Conservation (phyloP, 2,888 invertebrate genomes). For the Dicyrtoma fusca region DNA sequence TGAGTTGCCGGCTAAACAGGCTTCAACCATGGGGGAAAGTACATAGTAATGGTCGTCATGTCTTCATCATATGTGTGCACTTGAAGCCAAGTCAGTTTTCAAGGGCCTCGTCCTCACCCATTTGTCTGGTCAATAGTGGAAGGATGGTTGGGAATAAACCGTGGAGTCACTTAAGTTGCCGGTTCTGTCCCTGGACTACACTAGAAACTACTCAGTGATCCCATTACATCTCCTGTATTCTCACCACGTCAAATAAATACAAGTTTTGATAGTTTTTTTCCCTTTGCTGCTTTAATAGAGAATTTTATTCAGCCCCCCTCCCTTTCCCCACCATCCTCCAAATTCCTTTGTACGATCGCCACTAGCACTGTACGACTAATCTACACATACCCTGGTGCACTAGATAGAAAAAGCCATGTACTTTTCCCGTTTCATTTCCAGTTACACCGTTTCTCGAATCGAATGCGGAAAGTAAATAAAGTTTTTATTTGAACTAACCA, state of each 20-base stretch:
- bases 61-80: background rate
- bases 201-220: slow-evolving; percentile 35
- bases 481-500: no score
- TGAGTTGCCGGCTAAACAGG: no score
- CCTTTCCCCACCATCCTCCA: background rate
- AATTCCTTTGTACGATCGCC: background rate
- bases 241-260: slow-evolving; percentile 37
- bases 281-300: background rate
- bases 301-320: background rate
- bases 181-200: slow-evolving; percentile 26
- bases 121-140: no score
- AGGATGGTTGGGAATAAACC: background rate
- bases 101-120: no score
- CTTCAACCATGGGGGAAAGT: no score
- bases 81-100: background rate
- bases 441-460: no score
- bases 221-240: slow-evolving; percentile 33
- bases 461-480: no score
- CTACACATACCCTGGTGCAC: background rate
- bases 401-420: no score
- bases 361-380: background rate
- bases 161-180: slow-evolving; percentile 21
- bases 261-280: slow-evolving; percentile 31
- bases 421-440: no score
- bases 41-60: background rate